A percentile compares a stretch with the other conserved stretches of the same genome.
Evolutionary conservation across 1,140 invertebrate species (phyloP).

Genomic region (Panulirus ornatus): DNA sequence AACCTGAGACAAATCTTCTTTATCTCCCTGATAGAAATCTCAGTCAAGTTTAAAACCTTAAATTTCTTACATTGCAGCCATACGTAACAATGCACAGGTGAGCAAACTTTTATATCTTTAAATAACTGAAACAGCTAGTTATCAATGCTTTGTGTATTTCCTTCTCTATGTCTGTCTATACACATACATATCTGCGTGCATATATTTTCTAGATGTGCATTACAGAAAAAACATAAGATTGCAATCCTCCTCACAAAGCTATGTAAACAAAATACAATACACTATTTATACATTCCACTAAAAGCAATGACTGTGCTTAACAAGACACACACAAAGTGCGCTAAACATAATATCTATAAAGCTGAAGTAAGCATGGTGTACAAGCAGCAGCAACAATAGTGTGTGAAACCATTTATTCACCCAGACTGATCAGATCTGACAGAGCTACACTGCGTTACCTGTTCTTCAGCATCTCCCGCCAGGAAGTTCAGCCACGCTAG

Average conservation of each 20-base stretch:
- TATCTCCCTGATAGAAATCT: no score
- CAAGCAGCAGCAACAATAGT: conserved; percentile 1
- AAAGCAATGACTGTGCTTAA: background rate
- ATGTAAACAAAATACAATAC: background rate
- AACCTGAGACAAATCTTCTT: no score
- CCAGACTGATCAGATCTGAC: conserved; percentile 13
- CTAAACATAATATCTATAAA: background rate
- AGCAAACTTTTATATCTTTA: no score
- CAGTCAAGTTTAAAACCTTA: no score
- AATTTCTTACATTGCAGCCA: no score
- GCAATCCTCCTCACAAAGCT: background rate
- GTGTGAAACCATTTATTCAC: background rate
- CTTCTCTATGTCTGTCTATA: background rate
- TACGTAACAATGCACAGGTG: no score
- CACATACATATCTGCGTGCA: background rate
- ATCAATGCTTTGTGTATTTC: background rate
- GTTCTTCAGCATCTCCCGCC: conserved; percentile 47
- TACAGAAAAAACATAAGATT: background rate
- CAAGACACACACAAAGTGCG: background rate
- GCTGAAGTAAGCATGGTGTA: background rate
- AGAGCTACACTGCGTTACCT: conserved; percentile 44
- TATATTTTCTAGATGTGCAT: background rate
- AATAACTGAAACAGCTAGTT: no score
- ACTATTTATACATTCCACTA: background rate
- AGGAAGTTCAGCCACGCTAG: conserved; percentile 74